These are phyloP conservation scores for Odontamblyopus lacepedii DNA, from an alignment of 2,797 vertebrate species.

Conservation along the genomic window DNA sequence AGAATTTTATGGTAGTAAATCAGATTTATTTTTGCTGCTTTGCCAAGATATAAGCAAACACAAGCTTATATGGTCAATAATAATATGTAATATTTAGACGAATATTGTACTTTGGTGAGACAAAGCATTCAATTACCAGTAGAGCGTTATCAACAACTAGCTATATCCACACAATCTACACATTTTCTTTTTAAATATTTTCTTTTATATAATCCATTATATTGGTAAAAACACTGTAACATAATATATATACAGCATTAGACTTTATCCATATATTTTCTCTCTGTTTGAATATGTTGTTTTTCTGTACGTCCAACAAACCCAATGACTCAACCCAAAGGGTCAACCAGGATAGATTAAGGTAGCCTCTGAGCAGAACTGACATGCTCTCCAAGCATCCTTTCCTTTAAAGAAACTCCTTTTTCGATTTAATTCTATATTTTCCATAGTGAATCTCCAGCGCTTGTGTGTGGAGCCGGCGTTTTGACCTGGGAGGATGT, in stretches of 20 bases:
- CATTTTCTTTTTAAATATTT: no score
- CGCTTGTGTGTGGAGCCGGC: constrained; percentile 9
- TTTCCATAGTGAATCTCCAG: neutral
- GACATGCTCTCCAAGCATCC: constrained; percentile 23
- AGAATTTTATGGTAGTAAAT: no score
- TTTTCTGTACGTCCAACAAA: constrained; percentile 39
- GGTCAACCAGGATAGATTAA: constrained; percentile 53
- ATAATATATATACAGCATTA: neutral
- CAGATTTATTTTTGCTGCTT: no score
- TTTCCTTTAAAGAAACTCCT: constrained; percentile 32
- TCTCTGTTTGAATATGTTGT: constrained; percentile 55
- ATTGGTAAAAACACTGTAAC: neutral
- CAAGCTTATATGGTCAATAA: no score
- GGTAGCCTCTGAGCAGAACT: constrained; percentile 50
- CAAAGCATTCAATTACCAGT: no score
- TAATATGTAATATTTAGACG: no score
- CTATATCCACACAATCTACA: no score
- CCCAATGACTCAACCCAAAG: constrained; percentile 61
- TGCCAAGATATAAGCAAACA: no score
- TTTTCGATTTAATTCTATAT: constrained; percentile 26
- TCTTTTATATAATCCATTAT: neutral
- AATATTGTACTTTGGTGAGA: no score
- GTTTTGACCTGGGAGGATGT: constrained; percentile 17
- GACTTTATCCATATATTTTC: constrained; percentile 43
- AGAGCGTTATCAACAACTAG: no score